Conservation (phyloP, 2,113 vertebrate genomes). For the Murina feae region DNA sequence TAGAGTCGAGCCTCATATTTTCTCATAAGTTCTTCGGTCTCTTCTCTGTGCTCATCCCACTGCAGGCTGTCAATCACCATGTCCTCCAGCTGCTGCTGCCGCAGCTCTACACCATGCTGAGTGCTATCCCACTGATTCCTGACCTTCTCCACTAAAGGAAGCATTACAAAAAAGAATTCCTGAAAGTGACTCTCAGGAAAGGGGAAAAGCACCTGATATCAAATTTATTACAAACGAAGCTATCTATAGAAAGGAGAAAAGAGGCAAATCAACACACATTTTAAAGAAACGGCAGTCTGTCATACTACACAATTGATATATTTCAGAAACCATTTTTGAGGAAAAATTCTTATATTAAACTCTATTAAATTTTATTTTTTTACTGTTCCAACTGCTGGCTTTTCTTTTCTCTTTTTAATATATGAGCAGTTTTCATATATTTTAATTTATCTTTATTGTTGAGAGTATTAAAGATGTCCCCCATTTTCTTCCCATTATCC, state of each 20-base stretch:
- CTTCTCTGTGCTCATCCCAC: conserved; percentile 90
- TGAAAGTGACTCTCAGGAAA: not conserved
- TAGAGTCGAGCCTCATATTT: conserved; percentile 87
- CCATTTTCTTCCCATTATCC: no score
- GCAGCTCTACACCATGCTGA: conserved; percentile 88
- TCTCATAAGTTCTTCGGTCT: conserved; percentile 88
- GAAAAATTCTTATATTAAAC: not conserved
- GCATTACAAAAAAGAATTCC: not conserved
- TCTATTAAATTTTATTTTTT: not conserved
- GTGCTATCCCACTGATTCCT: conserved; percentile 94
- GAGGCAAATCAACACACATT: not conserved
- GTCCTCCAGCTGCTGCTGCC: conserved; percentile 90
- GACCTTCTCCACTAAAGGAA: conserved; percentile 89
- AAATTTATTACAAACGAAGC: not conserved
- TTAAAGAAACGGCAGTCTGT: not conserved
- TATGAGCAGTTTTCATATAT: no score
- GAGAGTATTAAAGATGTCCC: no score
- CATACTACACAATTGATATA: not conserved
- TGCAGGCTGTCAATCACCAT: conserved; percentile 91
- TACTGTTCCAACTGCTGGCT: no score
- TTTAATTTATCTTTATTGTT: no score
- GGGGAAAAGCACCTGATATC: not conserved
- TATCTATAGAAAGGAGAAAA: not conserved
- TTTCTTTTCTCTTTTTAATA: no score
- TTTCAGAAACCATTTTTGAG: not conserved